Percentiles rank a stretch among this genome's conserved stretches.
Conservation (phyloP, 2,888 invertebrate species). For the Lucinisca nassula region DNA sequence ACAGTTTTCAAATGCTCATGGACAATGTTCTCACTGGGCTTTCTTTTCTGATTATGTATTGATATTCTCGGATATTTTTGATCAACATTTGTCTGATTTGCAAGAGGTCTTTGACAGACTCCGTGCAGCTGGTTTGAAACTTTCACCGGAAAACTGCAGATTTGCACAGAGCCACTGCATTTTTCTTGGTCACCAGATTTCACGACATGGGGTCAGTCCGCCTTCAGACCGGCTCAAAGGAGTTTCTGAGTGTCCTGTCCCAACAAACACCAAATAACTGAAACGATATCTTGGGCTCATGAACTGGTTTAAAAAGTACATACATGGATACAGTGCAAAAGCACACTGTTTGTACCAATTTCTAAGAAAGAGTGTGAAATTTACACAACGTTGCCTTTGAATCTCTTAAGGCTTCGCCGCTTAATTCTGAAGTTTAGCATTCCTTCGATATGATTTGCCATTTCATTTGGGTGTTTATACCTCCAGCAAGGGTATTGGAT, state of each 20-base stretch:
- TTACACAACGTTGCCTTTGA: constrained; percentile 14
- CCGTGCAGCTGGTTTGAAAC: not conserved
- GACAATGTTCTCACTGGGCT: constrained; percentile 35
- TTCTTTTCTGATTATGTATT: constrained; percentile 54
- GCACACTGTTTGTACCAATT: not conserved
- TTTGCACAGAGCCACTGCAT: constrained; percentile 1
- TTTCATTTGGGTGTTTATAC: constrained; percentile 19
- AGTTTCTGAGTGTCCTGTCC: constrained; percentile 4
- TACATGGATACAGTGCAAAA: constrained; percentile 11
- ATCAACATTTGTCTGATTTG: constrained; percentile 39
- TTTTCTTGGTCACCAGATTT: constrained; percentile 11
- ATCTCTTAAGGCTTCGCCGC: not conserved
- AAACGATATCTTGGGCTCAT: constrained; percentile 4
- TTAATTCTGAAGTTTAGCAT: constrained; percentile 20
- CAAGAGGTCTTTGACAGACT: constrained; percentile 15
- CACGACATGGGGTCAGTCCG: not conserved
- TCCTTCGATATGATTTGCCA: constrained; percentile 22
- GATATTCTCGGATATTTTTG: constrained; percentile 40
- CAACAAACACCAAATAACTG: not conserved
- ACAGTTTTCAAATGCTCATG: constrained; percentile 48
- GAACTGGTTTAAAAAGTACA: constrained; percentile 33
- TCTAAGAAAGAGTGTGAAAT: not conserved
- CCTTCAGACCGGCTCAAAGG: not conserved
- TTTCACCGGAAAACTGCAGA: constrained; percentile 2
- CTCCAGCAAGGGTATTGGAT: constrained; percentile 28